Base-by-base conservation (phyloP, 2,113 vertebrate species). In the Cariama cristata region DNA sequence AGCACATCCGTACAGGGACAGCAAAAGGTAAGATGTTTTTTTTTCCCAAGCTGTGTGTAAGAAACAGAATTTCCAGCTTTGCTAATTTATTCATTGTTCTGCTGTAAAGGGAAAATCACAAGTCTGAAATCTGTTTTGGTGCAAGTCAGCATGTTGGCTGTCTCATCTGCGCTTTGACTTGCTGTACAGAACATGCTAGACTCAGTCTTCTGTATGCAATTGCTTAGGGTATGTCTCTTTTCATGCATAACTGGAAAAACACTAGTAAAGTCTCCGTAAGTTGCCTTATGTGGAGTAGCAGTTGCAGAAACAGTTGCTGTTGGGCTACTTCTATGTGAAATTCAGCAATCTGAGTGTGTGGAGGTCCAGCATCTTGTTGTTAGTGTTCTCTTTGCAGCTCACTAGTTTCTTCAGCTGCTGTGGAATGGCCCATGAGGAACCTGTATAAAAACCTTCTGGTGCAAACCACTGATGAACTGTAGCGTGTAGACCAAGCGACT, bases 1-100 rank as follows among this genome's bases (percentile, higher is more conserved):
- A 96, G 86, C 98, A 96, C 67, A 68, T 97, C 59, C 97, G 79
- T n/a, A 89, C 97, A 26, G 95, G 97, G 14, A 32, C 97, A 83
- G 96, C 93, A 79, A 99, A 99, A 99, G 99, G 99, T 99, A 96
- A 98, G 94, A 21, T n/a, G 26, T 40, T 42, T 87, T 40, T 42
- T 87, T 60, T 93, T 26, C 88, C 52, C 58, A 6, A 59, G 26
- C 23, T 75, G 4, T 74, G 58, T n/a, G n/a, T 45, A 53, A 49
- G 40, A 60, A 86, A 55, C n/a, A 53, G 33, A 44, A 56, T 49
- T 44, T 68, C 28, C 11, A 62, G 24, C 28, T 63, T 67, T 64
- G 19, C 62, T 73, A 56, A 47, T 69, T 52, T 84, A 30, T 40
- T 87, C 2, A 0, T 55, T 38, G 18, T 33, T 10, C 42, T 63